These are phyloP conservation scores for Pipistrellus nathusii DNA, from an alignment of 2,797 vertebrate genomes.

Conservation along the genomic window DNA sequence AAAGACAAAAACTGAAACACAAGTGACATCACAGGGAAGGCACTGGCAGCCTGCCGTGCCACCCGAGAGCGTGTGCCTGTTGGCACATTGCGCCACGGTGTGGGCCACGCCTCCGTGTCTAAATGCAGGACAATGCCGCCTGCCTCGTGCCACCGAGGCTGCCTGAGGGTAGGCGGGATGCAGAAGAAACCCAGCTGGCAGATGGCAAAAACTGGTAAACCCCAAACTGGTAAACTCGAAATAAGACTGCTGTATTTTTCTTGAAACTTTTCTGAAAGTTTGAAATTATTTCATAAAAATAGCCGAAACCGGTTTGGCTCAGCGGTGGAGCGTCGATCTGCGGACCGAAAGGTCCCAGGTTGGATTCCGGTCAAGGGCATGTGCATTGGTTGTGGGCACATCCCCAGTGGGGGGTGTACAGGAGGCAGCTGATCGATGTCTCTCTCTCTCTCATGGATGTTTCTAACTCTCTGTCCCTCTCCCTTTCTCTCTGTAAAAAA, in stretches of 20 bases:
- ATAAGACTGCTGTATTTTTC: background rate
- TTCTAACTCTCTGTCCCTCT: too few relatives aligned
- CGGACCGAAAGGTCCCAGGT: too few relatives aligned
- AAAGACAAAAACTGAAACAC: background rate
- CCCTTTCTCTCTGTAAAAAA: too few relatives aligned
- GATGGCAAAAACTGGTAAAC: background rate
- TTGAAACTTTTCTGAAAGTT: background rate
- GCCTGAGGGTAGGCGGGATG: accelerated
- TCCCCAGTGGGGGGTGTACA: too few relatives aligned
- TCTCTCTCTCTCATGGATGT: too few relatives aligned
- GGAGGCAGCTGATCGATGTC: too few relatives aligned
- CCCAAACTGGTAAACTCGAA: background rate
- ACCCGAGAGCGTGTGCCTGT: background rate
- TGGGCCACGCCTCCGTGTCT: background rate
- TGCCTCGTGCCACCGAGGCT: background rate
- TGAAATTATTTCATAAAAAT: constrained; percentile 58
- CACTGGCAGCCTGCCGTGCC: background rate
- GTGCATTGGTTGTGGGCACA: too few relatives aligned
- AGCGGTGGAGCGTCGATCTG: too few relatives aligned
- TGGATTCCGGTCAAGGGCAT: too few relatives aligned
- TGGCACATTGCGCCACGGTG: background rate
- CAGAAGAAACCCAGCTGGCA: background rate
- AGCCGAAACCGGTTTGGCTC: too few relatives aligned
- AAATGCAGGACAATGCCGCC: background rate
- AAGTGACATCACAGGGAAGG: background rate